Base-by-base conservation (phyloP, 2,113 vertebrate species). In the Sceloporus tristichus region DNA sequence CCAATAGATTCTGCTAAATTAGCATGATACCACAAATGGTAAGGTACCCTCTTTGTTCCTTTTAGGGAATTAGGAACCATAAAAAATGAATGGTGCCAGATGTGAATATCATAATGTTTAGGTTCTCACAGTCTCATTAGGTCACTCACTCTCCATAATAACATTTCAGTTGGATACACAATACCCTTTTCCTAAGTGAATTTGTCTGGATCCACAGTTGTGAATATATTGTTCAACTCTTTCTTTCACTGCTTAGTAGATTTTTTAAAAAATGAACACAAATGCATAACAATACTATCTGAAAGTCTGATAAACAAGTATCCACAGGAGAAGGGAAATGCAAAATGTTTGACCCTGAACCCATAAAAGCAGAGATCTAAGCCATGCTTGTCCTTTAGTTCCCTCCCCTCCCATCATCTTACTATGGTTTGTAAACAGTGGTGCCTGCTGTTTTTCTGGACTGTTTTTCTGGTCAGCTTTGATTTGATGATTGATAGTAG, bases 261-360 rank as follows among this genome's bases (percentile, higher is more conserved):
- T 91, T 90, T 89, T 29, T n/a, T n/a, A 91, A 90, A 87, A 42
- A 90, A 92, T 19, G 38, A 1, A 13, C 8, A n/a, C n/a, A 27
- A 25, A 9, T 27, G n/a, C 25, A 27, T 23, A 9, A 70, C 42
- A 70, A 8, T 86, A 42, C 90, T n/a, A 84, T 40, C 38, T 86
- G 85, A 77, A 90, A 91, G 88, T 27, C 25, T 76, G 42, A 90
- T 2, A 92, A 94, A 89, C 84, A 92, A 91, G 84, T 93, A 85
- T 84, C 77, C 89, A 21, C 82, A 71, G 79, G 87, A 75, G 85
- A 90, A 62, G 62, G 85, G 53, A 40, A 89, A 74, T 92, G 38
- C 82, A 80, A 71, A 93, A 89, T 87, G 82, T 92, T 85, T 18
- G 70, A 84, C 89, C 87, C 84, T 89, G 85, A 92, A 84, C 84